Base-by-base conservation (phyloP, 2,797 vertebrate species). In the Oreochromis mossambicus region DNA sequence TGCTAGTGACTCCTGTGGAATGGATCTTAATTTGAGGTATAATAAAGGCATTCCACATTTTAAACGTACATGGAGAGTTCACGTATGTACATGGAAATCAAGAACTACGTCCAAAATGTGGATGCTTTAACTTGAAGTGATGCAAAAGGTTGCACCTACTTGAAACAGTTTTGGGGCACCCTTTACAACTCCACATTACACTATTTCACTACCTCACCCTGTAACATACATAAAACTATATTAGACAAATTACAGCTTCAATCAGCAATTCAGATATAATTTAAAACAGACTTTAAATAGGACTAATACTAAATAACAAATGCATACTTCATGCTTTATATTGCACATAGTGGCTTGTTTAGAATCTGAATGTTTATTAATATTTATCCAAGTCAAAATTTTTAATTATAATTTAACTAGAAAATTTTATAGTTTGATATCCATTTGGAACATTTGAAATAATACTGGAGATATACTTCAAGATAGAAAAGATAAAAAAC, bases 41-140 rank as follows among this genome's bases (percentile, higher is more conserved):
- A 17, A 82, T 68, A 52, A 84, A 76, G 29, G 86, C 81, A 77
- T 84, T 91, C 83, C 88, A 87, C 17, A 56, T 90, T 70, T 83
- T 82, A 81, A 88, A 91, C 19, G 75, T 81, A 41, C 80, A 85
- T 50, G 84, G 46, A 51, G 46, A 76, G 43, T 13, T 15, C 26
- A 17, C 6, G 3, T 32, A 51, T 76, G 70, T 51, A 13, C 70
- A 34, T 50, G 70, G 26, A 19, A 51, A 19, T 15, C 19, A 15
- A 17, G 48, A 51, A 8, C 14, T 19, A 19, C 3, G 19, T 51
- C 17, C 12, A 56, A 56, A 29, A 29, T 29, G 24, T 6, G 12
- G 54, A 56, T 38, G 38, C 7, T 29, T 29, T 56, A 26, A 29
- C 13, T 56, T 15, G 24, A 29, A 56, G 54, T 56, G 54, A 56